Conservation (phyloP, 2,797 vertebrate species). For the Vultur gryphus region DNA sequence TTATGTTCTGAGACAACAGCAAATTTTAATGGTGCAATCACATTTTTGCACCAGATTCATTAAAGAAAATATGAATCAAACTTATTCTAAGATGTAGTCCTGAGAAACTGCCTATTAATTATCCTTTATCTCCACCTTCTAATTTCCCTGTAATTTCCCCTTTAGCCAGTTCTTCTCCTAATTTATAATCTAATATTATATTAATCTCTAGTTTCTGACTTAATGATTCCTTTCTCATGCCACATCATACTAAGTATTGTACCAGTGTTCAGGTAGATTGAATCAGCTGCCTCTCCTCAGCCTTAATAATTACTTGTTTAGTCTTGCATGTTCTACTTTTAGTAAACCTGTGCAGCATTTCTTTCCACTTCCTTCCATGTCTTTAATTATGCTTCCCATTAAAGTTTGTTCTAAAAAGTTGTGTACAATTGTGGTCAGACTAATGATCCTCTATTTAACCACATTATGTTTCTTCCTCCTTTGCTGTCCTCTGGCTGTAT, state of each 20-base stretch:
- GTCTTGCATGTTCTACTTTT: neutral
- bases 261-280: neutral
- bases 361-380: neutral
- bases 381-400: slow-evolving; percentile 3
- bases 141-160: neutral
- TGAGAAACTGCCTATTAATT: neutral
- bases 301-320: neutral
- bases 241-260: neutral
- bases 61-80: neutral
- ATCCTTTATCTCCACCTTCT: neutral
- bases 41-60: neutral
- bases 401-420: neutral
- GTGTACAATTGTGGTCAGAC: neutral
- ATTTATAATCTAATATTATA: neutral
- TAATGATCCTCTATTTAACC: neutral
- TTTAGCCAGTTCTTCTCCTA: neutral
- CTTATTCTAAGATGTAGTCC: neutral
- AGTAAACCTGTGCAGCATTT: neutral
- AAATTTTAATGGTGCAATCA: neutral
- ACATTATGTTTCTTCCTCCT: neutral
- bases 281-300: neutral
- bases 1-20: neutral
- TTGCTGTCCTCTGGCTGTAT: neutral
- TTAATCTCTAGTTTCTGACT: neutral
- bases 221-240: neutral